Evolutionary conservation across 2,113 vertebrate genomes (phyloP).

Genomic region (Peromyscus maniculatus): DNA sequence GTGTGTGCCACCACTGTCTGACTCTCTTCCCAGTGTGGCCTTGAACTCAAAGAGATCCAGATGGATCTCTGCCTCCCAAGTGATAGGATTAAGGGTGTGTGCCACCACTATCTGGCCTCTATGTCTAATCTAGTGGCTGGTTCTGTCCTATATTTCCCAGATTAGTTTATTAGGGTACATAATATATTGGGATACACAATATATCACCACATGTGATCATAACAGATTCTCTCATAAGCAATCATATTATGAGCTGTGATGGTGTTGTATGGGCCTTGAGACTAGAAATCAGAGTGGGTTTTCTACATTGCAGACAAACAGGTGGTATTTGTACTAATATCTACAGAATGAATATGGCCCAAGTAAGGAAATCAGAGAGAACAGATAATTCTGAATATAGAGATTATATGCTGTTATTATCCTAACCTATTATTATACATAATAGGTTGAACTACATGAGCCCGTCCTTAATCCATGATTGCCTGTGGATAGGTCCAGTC

Average conservation of each 20-base stretch:
- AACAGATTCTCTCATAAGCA: conserved; percentile 13
- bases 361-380: not conserved
- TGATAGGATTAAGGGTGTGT: no score
- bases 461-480: not conserved
- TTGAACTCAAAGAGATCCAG: no score
- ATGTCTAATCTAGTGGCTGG: no score
- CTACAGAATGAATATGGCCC: not conserved
- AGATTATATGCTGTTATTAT: not conserved
- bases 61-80: no score
- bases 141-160: no score
- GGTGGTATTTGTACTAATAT: not conserved
- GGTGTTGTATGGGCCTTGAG: not conserved
- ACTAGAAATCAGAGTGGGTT: not conserved
- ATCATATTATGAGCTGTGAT: not conserved
- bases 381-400: not conserved
- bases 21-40: no score
- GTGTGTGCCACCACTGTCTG: no score
- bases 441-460: not conserved
- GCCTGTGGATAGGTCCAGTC: not conserved
- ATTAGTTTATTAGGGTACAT: no score
- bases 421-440: not conserved
- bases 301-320: not conserved
- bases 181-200: no score
- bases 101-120: no score
- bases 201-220: not conserved